Percentiles rank a stretch among this genome's conserved stretches.
phyloP scores from a whole-genome alignment of 2,113 vertebrate genomes.

The Eretmochelys imbricata region DNA sequence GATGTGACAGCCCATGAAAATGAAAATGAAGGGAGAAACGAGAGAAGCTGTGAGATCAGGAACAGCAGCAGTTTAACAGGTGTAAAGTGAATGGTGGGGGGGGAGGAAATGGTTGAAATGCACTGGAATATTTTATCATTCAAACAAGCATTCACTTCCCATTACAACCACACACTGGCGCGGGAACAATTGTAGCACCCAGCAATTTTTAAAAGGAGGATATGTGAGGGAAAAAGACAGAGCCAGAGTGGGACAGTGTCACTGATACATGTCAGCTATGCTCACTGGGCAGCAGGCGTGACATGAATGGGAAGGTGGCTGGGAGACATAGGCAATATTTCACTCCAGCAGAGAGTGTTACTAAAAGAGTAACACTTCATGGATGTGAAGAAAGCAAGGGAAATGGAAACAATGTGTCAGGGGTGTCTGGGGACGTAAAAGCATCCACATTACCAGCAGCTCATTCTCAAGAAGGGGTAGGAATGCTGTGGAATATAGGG shows the following conservation, averaged over 20 bases:
- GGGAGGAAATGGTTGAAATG: background rate
- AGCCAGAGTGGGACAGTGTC: background rate
- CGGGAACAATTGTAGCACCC: accelerated
- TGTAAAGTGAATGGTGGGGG: background rate
- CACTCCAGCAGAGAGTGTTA: background rate
- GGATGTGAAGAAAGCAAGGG: background rate
- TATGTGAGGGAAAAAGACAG: background rate
- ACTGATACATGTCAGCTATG: background rate
- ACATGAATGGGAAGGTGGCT: accelerated
- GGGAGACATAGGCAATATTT: accelerated
- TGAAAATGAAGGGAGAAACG: background rate
- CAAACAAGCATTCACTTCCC: accelerated
- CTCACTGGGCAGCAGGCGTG: accelerated
- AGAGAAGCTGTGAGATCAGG: background rate
- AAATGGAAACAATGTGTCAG: accelerated
- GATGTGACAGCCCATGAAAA: background rate
- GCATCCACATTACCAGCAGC: background rate
- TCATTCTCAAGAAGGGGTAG: background rate
- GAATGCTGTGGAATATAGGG: background rate
- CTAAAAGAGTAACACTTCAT: background rate
- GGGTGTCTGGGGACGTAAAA: background rate
- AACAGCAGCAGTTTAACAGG: background rate
- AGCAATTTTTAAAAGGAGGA: background rate
- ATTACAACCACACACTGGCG: accelerated
- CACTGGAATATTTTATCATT: background rate